Evolutionary conservation across 1,140 invertebrate species (phyloP).

Genomic region (Brachionus angularis): DNA sequence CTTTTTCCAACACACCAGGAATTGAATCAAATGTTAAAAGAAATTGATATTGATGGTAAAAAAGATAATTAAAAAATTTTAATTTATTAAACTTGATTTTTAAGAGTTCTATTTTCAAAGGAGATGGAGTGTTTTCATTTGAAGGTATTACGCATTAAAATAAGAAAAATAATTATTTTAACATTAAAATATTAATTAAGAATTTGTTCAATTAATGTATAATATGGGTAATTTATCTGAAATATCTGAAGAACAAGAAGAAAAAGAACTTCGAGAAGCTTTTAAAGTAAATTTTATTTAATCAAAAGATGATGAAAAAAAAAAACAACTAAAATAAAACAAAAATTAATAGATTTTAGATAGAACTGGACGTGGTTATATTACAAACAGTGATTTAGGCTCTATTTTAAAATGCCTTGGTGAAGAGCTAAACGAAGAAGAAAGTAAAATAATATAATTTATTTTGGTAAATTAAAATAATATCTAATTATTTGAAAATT

Average conservation of each 20-base stretch:
- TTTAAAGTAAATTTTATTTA: conserved; percentile 39
- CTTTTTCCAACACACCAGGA: conserved; percentile 45
- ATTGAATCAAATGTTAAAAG: conserved; percentile 45
- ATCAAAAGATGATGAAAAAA: too few species aligned
- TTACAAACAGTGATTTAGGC: conserved; percentile 19
- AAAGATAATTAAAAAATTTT: not conserved
- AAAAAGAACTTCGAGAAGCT: conserved; percentile 30
- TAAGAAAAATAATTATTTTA: not conserved
- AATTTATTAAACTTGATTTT: too few species aligned
- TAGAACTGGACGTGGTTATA: conserved; percentile 26
- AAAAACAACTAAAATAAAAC: not conserved
- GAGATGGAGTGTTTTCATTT: conserved; percentile 37
- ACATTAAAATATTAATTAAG: not conserved
- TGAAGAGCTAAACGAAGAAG: conserved; percentile 35
- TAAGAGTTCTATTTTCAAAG: not conserved
- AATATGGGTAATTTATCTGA: conserved; percentile 32
- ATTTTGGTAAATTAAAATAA: too few species aligned
- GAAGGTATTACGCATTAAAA: conserved; percentile 20
- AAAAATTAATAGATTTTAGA: not conserved
- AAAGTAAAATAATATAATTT: conserved; percentile 27
- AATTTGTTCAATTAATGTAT: conserved; percentile 42
- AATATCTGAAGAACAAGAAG: conserved; percentile 40
- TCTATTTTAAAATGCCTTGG: conserved; percentile 28
- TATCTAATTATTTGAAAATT: not conserved
- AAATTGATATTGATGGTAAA: conserved; percentile 44